Evolutionary conservation across 2,113 vertebrate species (phyloP).

Genomic region (Pluvialis apricaria): DNA sequence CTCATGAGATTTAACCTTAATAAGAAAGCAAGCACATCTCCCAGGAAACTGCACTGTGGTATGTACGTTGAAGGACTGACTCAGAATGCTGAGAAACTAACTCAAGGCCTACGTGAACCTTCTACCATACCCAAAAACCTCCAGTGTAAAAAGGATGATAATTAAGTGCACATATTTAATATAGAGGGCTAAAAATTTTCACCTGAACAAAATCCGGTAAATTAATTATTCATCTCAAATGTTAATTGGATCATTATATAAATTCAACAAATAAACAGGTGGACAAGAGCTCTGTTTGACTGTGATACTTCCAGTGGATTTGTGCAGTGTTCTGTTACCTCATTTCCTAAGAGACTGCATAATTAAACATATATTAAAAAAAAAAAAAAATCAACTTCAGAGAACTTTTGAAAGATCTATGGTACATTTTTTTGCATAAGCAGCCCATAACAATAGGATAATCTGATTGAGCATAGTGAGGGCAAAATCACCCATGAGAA

Average conservation of each 20-base stretch:
- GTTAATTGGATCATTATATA: background rate
- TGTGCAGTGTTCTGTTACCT: background rate
- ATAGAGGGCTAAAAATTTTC: background rate
- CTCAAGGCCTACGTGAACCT: background rate
- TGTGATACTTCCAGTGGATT: background rate
- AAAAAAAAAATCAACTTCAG: background rate
- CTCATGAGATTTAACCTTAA: background rate
- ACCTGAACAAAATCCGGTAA: background rate
- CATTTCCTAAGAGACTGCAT: background rate
- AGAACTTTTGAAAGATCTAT: background rate
- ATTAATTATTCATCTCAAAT: background rate
- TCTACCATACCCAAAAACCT: background rate
- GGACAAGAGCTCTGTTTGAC: background rate
- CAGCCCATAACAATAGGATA: background rate
- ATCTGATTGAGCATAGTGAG: background rate
- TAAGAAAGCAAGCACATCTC: background rate
- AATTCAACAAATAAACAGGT: background rate
- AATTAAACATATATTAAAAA: background rate
- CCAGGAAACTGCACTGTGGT: background rate
- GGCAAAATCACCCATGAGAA: background rate
- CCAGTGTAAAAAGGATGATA: background rate
- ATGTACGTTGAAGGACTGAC: rapidly evolving
- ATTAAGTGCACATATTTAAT: background rate
- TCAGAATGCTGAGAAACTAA: background rate
- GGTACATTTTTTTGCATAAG: background rate